Percentiles rank a stretch among this genome's conserved stretches.
Conservation (phyloP, 2,797 vertebrate genomes). For the Bovichtus diacanthus region DNA sequence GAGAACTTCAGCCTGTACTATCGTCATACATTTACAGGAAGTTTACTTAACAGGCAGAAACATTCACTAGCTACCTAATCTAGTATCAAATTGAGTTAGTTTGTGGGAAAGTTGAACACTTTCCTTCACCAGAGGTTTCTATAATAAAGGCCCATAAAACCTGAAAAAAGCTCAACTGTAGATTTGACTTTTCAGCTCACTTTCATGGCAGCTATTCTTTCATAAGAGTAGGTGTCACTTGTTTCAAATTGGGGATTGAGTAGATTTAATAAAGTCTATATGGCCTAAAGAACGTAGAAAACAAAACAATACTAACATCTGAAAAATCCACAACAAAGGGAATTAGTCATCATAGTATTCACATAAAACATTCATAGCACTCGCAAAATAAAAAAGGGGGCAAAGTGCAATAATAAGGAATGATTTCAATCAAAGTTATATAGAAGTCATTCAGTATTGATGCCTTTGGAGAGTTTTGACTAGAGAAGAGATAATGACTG, state of each 20-base stretch:
- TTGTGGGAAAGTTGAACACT: not conserved
- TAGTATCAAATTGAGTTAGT: not conserved
- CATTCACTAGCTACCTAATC: not conserved
- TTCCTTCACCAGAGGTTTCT: slow-evolving; percentile 1
- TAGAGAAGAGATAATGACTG: not conserved
- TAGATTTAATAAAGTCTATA: not conserved
- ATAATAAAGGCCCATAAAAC: not conserved
- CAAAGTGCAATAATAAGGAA: slow-evolving; percentile 27
- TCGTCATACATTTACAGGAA: not conserved
- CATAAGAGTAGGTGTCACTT: not conserved
- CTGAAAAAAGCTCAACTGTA: not conserved
- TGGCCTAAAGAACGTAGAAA: not conserved
- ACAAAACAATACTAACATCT: slow-evolving; percentile 28
- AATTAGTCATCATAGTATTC: slow-evolving; percentile 41
- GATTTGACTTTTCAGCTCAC: not conserved
- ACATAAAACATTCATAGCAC: slow-evolving; percentile 32
- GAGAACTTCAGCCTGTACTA: not conserved
- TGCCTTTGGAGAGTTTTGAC: not conserved
- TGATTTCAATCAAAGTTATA: slow-evolving; percentile 14
- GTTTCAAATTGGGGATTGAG: not conserved
- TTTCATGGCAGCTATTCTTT: slow-evolving; percentile 5
- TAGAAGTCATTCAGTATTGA: slow-evolving; percentile 5
- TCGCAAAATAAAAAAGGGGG: slow-evolving; percentile 30
- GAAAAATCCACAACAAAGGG: slow-evolving; percentile 41
- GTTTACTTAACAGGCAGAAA: not conserved